Percentiles rank a stretch among this genome's conserved stretches.
These are phyloP conservation scores for Acanthopleura granulata DNA, from an alignment of 2,888 invertebrate genomes.

Conservation along the genomic window DNA sequence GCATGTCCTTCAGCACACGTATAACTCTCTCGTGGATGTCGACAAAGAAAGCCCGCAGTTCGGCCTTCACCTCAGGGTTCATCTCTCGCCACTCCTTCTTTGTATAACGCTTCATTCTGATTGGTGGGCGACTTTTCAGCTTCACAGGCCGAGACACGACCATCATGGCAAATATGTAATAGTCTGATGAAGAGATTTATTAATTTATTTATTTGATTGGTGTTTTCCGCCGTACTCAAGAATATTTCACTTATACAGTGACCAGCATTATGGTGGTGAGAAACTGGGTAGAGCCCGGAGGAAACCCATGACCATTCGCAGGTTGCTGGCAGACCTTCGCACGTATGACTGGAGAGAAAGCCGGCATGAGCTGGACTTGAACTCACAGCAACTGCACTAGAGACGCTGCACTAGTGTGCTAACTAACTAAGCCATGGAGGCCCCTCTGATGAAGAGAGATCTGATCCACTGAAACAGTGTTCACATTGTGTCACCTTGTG, in stretches of 20 bases:
- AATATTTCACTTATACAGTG: too few species aligned
- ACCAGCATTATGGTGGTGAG: too few species aligned
- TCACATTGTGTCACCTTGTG: too few species aligned
- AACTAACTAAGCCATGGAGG: too few species aligned
- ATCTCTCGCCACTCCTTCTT: constrained; percentile 54
- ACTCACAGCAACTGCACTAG: too few species aligned
- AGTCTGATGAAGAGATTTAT: constrained; percentile 43
- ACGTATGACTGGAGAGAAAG: not conserved
- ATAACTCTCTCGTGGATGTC: constrained; percentile 72
- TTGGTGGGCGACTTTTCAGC: constrained; percentile 42
- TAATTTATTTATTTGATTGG: too few species aligned
- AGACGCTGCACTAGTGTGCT: too few species aligned
- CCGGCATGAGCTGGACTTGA: not conserved
- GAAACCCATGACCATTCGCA: too few species aligned
- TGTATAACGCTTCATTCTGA: constrained; percentile 43
- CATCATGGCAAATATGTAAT: constrained; percentile 58
- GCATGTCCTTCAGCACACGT: constrained; percentile 69
- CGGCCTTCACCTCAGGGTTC: constrained; percentile 47
- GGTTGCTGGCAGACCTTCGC: not conserved
- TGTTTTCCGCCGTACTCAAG: too few species aligned
- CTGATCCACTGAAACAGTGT: too few species aligned
- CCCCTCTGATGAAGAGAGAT: too few species aligned
- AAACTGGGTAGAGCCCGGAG: too few species aligned
- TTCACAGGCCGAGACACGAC: constrained; percentile 57
- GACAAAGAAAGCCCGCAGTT: constrained; percentile 51